phyloP scores from a whole-genome alignment of 2,113 vertebrate species.

The Leptobrachium ailaonicum region DNA sequence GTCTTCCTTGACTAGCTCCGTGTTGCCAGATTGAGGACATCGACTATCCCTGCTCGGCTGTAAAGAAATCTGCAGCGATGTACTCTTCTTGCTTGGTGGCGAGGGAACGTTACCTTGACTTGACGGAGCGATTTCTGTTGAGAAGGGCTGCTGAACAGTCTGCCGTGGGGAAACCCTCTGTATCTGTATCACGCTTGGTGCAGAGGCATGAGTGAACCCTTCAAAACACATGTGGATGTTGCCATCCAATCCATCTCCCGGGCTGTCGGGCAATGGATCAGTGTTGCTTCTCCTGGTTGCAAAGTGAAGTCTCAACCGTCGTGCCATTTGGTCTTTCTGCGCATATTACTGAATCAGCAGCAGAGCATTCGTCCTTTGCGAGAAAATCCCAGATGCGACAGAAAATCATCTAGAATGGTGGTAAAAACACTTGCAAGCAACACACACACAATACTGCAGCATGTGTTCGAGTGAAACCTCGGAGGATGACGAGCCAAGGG shows the following conservation, averaged over 20 bases:
- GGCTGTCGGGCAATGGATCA: conserved; percentile 81
- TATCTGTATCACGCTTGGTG: conserved; percentile 71
- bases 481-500: conserved; percentile 50
- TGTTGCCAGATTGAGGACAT: conserved; percentile 55
- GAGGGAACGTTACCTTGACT: conserved; percentile 69
- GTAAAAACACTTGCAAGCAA: conserved; percentile 50
- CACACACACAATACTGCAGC: conserved; percentile 51
- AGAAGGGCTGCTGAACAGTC: conserved; percentile 64
- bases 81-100: conserved; percentile 78
- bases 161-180: conserved; percentile 74
- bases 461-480: conserved; percentile 55
- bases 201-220: conserved; percentile 64
- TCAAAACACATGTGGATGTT: conserved; percentile 60
- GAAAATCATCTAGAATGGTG: conserved; percentile 66
- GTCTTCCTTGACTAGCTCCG: conserved; percentile 49
- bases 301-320: conserved; percentile 88
- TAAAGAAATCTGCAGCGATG: conserved; percentile 83
- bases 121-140: conserved; percentile 67
- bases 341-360: conserved; percentile 68
- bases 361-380: conserved; percentile 64
- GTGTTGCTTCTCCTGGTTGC: conserved; percentile 88
- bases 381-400: conserved; percentile 71
- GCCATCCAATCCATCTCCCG: conserved; percentile 74
- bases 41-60: conserved; percentile 71
- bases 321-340: conserved; percentile 87